phyloP scores from a whole-genome alignment of 1,140 invertebrate genomes.

The Grapholita molesta region DNA sequence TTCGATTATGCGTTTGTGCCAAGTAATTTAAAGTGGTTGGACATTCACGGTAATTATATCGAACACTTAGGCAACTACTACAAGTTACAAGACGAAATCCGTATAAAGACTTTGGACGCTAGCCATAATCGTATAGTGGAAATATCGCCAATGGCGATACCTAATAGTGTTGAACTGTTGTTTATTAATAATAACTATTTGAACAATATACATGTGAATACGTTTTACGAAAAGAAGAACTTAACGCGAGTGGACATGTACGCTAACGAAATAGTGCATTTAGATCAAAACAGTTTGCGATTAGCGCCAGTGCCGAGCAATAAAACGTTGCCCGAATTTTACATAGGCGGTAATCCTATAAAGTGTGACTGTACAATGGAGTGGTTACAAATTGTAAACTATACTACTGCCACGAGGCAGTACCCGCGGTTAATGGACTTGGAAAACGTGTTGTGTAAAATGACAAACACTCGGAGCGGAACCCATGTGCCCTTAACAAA shows the following conservation, averaged over 20 bases:
- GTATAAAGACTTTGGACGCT: constrained; percentile 90
- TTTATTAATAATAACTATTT: constrained; percentile 95
- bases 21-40: constrained; percentile 92
- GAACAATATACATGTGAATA: constrained; percentile 87
- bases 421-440: constrained; percentile 93
- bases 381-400: constrained; percentile 93
- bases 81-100: constrained; percentile 87
- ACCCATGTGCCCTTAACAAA: constrained; percentile 84
- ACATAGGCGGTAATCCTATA: constrained; percentile 93
- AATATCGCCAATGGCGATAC: constrained; percentile 88
- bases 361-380: constrained; percentile 96
- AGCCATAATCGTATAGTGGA: constrained; percentile 92
- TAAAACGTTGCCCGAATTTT: constrained; percentile 89
- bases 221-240: constrained; percentile 91
- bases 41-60: constrained; percentile 93
- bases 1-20: constrained; percentile 95
- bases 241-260: constrained; percentile 93
- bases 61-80: constrained; percentile 92
- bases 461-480: constrained; percentile 86
- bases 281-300: constrained; percentile 89
- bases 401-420: constrained; percentile 87
- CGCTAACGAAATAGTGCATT: constrained; percentile 89
- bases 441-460: constrained; percentile 90
- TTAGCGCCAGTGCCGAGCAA: constrained; percentile 84
- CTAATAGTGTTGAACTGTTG: constrained; percentile 92